Evolutionary conservation across 2,888 invertebrate species (phyloP).

Genomic region (Habrosyne pyritoides): DNA sequence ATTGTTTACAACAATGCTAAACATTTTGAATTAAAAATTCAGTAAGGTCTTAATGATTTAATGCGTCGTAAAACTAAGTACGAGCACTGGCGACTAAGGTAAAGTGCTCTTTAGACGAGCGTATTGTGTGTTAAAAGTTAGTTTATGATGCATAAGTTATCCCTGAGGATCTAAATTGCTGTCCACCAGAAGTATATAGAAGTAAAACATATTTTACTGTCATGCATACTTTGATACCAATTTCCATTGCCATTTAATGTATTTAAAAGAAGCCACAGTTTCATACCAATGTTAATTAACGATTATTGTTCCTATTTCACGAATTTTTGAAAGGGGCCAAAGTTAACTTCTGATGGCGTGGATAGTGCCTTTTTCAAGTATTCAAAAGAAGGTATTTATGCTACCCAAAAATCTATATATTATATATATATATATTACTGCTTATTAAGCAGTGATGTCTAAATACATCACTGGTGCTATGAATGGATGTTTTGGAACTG

Average conservation of each 20-base stretch:
- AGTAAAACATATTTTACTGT: too few relatives aligned
- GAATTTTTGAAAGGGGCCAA: too few relatives aligned
- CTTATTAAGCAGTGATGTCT: too few relatives aligned
- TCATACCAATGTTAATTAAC: too few relatives aligned
- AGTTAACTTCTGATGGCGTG: too few relatives aligned
- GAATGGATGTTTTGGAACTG: conserved; percentile 31
- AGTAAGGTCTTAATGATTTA: conserved; percentile 14
- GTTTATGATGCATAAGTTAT: conserved; percentile 23
- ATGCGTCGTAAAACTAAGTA: conserved; percentile 11
- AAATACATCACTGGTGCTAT: conserved; percentile 6
- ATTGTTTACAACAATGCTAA: conserved; percentile 24
- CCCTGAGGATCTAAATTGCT: conserved; percentile 19
- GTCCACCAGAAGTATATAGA: conserved; percentile 14
- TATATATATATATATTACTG: not conserved
- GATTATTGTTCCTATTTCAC: too few relatives aligned
- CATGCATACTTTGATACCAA: too few relatives aligned
- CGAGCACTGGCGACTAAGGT: conserved; percentile 10
- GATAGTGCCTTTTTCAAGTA: too few relatives aligned
- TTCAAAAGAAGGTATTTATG: too few relatives aligned
- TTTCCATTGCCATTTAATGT: too few relatives aligned
- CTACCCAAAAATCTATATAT: too few relatives aligned
- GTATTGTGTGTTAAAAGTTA: conserved; percentile 18
- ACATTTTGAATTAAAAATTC: conserved; percentile 18
- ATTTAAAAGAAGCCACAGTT: too few relatives aligned
- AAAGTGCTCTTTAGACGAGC: conserved; percentile 10